Evolutionary conservation across 2,113 vertebrate genomes (phyloP), one percentile per base, ranked within the genome.

Genomic region (Cygnus atratus): DNA sequence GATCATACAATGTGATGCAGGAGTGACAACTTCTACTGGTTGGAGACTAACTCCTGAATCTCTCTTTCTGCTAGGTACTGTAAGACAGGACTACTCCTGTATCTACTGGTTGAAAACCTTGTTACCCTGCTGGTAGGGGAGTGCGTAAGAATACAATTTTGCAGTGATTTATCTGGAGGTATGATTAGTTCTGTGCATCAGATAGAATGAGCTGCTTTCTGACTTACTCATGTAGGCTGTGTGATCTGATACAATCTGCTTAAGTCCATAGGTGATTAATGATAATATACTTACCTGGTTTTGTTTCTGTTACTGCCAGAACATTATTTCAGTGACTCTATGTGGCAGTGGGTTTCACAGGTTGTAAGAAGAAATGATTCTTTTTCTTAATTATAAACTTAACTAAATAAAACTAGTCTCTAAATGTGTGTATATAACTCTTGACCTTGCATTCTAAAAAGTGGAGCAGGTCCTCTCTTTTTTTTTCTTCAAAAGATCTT

Each of bases 401-500:
- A 73, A 54, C 58, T 73, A 83, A 90, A 84, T 92, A 63, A 96
- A 96, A 77, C 76, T 70, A 44, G 44, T 26, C 68, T 95, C 58
- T 88, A 59, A 70, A 83, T 3, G 10, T 71, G 83, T 95, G 65
- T 95, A 84, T 92, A 19, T 93, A 93, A 90, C 94, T 93, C 86
- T 86, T 96, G 95, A 94, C 94, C 94, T 92, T 93, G 50, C 46
- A 67, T 96, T 94, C 73, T 92, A 43, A 86, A 66, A 73, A 88
- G 94, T 73, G 79, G 50, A 86, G 50, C 67, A 83, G 79, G 55
- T 95, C 57, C 31, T 92, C 46, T 44, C 73, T 84, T 91, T 37
- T 88, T 88, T 58, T 41, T 39, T 37, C 24, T 62, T 26, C 31
- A 17, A 25, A 83, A 95, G 75, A 90, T 92, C 75, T 90, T 93